phyloP scores from a whole-genome alignment of 2,797 vertebrate genomes.

The Sorex maritimensis region DNA sequence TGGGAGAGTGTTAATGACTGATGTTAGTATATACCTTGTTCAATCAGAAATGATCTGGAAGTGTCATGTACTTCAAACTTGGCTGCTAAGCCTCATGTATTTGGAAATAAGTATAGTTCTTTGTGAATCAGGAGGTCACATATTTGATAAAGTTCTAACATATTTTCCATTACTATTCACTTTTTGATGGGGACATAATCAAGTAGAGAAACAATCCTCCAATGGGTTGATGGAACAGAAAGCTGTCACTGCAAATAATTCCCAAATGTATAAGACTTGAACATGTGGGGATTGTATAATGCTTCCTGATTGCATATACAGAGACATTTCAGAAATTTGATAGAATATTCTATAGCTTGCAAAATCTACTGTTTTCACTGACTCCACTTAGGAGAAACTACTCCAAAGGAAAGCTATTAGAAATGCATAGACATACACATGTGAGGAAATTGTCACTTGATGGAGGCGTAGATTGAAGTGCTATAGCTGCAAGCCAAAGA shows the following conservation, averaged over 20 bases:
- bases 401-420: not conserved
- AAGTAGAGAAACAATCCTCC: not conserved
- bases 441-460: not conserved
- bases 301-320: not conserved
- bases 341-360: not conserved
- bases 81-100: not conserved
- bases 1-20: conserved; percentile 2
- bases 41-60: not conserved
- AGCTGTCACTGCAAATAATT: not conserved
- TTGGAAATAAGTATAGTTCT: conserved; percentile 13
- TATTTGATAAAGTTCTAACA: not conserved
- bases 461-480: not conserved
- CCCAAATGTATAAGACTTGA: not conserved
- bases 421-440: not conserved
- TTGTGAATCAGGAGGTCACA: not conserved
- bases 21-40: not conserved
- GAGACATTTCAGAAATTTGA: not conserved
- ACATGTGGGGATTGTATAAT: not conserved
- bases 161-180: not conserved
- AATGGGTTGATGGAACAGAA: not conserved
- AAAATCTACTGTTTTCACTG: conserved; percentile 1
- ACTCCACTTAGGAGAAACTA: not conserved
- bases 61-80: conserved; percentile 2
- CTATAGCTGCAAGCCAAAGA: not conserved
- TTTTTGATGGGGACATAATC: not conserved